A percentile compares a stretch with the other conserved stretches of the same genome.
Evolutionary conservation across 2,113 vertebrate genomes (phyloP).

Genomic region (Labrus mixtus): DNA sequence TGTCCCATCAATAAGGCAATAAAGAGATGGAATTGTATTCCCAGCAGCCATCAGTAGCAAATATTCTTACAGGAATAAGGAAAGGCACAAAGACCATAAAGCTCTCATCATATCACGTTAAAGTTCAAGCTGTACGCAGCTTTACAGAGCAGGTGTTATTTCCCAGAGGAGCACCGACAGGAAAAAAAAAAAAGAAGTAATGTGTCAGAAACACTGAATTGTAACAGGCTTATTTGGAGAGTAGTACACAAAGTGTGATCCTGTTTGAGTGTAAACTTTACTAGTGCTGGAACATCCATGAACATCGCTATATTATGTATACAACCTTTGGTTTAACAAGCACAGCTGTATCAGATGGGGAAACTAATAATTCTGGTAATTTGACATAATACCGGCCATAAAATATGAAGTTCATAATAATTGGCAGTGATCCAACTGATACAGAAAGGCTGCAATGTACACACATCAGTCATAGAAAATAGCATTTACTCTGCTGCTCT

Average conservation of each 20-base stretch:
- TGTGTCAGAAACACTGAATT: conserved; percentile 37
- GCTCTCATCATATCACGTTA: conserved; percentile 44
- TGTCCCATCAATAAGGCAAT: conserved; percentile 59
- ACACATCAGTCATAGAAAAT: conserved; percentile 4
- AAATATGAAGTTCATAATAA: not conserved
- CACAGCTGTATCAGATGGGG: not conserved
- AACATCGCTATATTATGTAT: not conserved
- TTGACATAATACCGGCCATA: not conserved
- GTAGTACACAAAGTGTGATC: not conserved
- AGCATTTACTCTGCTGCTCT: not conserved
- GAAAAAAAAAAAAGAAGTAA: conserved; percentile 29
- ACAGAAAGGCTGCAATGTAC: not conserved
- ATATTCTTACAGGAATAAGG: conserved; percentile 44
- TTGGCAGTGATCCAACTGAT: not conserved
- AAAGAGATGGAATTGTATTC: conserved; percentile 60
- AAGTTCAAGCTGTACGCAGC: conserved; percentile 58
- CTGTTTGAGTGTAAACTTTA: not conserved
- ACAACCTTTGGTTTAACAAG: not conserved
- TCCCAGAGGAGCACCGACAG: conserved; percentile 55
- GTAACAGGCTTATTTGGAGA: conserved; percentile 1
- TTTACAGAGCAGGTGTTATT: conserved; percentile 67
- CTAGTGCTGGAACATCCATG: not conserved
- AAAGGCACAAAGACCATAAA: conserved; percentile 47
- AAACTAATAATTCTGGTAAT: not conserved
- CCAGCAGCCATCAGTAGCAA: conserved; percentile 46